Evolutionary conservation across 2,113 vertebrate species (phyloP), one percentile per base, ranked within the genome.

Genomic region (Motacilla alba): DNA sequence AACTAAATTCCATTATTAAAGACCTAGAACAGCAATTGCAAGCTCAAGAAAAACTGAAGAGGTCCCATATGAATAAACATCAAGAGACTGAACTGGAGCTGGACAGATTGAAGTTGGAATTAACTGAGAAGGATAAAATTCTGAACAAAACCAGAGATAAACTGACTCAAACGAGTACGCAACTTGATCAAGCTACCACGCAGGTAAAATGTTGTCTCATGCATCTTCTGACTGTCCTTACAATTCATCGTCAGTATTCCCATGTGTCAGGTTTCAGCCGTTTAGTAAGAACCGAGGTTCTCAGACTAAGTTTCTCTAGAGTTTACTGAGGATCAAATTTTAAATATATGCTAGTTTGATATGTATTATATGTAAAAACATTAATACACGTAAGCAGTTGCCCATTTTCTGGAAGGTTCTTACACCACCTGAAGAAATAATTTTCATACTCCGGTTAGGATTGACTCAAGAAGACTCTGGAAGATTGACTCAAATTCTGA

Each of bases 71-170:
- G 33, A 98, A 93, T 84, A 99, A 98, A 84, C 89, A 98, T 50
- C 98, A 98, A 82, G 99, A 99, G 50, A 87, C 97, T 7, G 98
- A 98, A 82, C 97, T 96, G 24, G 98, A 99, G 15, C 87, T 99
- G 87, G 98, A 98, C 60, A 98, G 98, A 94, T 76, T 98, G 33
- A 98, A 97, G 86, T 80, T 94, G 83, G 98, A 99, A 68, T 98
- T 99, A 84, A 88, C 39, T 2, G 98, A 99, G 46, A 98, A 98
- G 74, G 98, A 99, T 88, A 98, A 98, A 98, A 91, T 95, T 94
- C 88, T 99, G 94, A 95, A 93, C 72, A 99, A 98, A 97, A 98
- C 75, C 19, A 97, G 96, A 82, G 98, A 99, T 43, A 98, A 99
- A 77, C 83, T 99, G 46, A 98, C 95, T 91, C 98, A 98, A 88